These are phyloP conservation scores for Pelobates fuscus DNA, from an alignment of 2,113 vertebrate genomes.

Conservation along the genomic window DNA sequence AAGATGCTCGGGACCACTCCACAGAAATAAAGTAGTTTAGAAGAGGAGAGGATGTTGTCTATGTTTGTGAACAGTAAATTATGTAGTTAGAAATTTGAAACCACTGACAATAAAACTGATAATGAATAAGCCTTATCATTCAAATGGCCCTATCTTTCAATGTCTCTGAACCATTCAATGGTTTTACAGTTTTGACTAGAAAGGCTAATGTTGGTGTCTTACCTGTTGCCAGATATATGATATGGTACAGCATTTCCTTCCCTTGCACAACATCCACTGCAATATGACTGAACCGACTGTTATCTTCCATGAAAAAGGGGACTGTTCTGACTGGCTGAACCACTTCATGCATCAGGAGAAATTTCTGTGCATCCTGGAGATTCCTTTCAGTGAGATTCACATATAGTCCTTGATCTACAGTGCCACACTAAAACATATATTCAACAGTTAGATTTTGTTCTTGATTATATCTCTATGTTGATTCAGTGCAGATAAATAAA, in stretches of 20 bases:
- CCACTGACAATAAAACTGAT: no score
- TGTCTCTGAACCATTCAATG: no score
- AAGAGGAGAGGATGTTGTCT: no score
- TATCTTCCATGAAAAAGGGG: constrained; percentile 95
- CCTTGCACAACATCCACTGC: constrained; percentile 94
- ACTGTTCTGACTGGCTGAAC: constrained; percentile 84
- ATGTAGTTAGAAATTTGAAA: no score
- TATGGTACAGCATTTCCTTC: constrained; percentile 84
- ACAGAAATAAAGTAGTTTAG: no score
- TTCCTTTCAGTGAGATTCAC: constrained; percentile 91
- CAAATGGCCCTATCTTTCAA: no score
- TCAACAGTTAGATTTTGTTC: neutral
- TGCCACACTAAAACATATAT: constrained; percentile 82
- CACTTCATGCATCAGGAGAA: constrained; percentile 95
- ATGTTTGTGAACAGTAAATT: no score
- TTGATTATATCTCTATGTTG: neutral
- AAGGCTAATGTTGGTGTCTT: constrained; percentile 45
- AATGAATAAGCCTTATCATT: no score
- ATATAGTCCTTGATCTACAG: constrained; percentile 88
- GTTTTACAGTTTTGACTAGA: no score
- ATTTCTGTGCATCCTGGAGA: constrained; percentile 95
- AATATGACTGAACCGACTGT: constrained; percentile 90
- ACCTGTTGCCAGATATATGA: constrained; percentile 96
- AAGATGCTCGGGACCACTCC: no score
- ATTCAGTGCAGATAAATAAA: neutral